Evolutionary conservation across 2,113 vertebrate genomes (phyloP), one percentile per base, ranked within the genome.

Genomic region (Misgurnus mizolepis): DNA sequence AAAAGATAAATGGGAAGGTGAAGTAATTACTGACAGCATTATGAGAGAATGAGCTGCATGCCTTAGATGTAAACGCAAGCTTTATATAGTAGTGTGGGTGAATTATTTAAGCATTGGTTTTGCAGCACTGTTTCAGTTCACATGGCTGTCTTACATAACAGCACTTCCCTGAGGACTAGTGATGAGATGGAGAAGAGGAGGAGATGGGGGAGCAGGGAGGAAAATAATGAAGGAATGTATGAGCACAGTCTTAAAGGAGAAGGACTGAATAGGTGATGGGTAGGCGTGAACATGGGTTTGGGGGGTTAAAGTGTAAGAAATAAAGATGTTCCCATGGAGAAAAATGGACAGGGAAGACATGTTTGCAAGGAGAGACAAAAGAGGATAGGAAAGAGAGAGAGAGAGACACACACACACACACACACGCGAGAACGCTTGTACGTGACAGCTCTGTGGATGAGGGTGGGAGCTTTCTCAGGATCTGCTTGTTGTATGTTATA

Each of bases 71-170:
- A 58, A 80, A 84, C 7, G 41, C 43, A 71, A 72, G 85, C 84
- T 89, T 89, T 89, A 86, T 87, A 86, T 88, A 87, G 87, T 87
- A 78, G 75, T 83, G 82, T 76, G 73, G 82, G 81, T 89, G 83
- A 88, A 89, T 89, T 84, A 89, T 89, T 87, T 86, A 89, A 86
- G 82, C 77, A 76, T 85, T 80, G 83, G 62, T 85, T 85, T 34
- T 80, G 78, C 85, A 87, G 87, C 81, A 83, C 39, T 86, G 81
- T 86, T 89, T 86, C 77, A 80, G 76, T 85, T 86, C 85, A 82
- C 77, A 85, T 75, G 73, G 66, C 72, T 79, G 71, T 82, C 83
- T 89, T 88, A 86, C 86, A 85, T 88, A 89, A 89, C 80, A 74
- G 80, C 76, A 61, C 82, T 80, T 86, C 82, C 85, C 88, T 14